Base-by-base conservation (phyloP, 2,888 invertebrate species). In the Mesorhabditis sp. region DNA sequence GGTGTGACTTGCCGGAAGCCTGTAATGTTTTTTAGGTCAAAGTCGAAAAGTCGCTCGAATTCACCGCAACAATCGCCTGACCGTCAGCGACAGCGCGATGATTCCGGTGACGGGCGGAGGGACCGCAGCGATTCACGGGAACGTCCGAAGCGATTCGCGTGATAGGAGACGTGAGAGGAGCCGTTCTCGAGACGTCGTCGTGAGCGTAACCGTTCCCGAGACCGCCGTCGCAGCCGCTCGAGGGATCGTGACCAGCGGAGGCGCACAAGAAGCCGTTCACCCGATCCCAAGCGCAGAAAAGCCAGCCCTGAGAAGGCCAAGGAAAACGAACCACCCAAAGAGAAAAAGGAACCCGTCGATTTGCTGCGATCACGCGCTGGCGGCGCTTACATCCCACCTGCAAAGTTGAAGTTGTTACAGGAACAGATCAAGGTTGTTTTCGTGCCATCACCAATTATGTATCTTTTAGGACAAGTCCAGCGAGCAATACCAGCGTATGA, bases 331-430 rank as follows among this genome's bases (percentile, higher is more conserved):
- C 68, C 67, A n/a, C 70, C 70, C n/a, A 68, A 71, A 45, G 70
- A 70, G 62, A 74, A 75, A 65, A 71, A 77, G 65, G 75, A 75
- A 13, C 69, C 73, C 42, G 69, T 70, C 42, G 76, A 77, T 72
- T 62, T 79, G 44, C 68, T 80, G 45, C 67, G 80, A 65, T 78
- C 75, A 7, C 71, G 76, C 42, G 80, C 84, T 43, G 83, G 83
- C 44, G 86, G 86, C 50, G 97, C 97, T 4, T 99, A 98, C 83
- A 98, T 99, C 82, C 98, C 98, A 1, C 98, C 97, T 0, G 97
- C 97, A 0, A 94, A 93, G 85, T 88, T 98, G 62, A 90, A 92
- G 42, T 90, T 95, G 90, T 93, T 97, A 93, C 96, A 97, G 87
- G 93, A 92, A 0, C 92, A 93, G 86, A 95, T 97, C 67, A 65